Evolutionary conservation across 2,113 vertebrate species (phyloP).

Genomic region (Syngnathus typhle): DNA sequence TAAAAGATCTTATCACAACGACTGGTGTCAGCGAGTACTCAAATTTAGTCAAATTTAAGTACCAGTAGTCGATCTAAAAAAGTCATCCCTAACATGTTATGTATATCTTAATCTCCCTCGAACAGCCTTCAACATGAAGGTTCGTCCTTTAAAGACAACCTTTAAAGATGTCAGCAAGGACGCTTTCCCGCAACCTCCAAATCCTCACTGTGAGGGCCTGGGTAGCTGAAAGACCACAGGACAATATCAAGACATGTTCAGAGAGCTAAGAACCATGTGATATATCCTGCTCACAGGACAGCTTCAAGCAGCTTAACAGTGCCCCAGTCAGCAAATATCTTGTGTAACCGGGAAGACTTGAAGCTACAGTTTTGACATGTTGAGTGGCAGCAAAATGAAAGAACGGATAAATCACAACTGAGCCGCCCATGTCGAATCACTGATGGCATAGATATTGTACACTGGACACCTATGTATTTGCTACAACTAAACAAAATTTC

Average conservation of each 20-base stretch:
- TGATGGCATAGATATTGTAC: not conserved
- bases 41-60: too few relatives aligned
- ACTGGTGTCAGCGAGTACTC: too few relatives aligned
- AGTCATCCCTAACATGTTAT: not conserved
- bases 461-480: not conserved
- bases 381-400: slow-evolving; percentile 1
- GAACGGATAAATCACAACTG: not conserved
- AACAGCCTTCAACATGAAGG: not conserved
- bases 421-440: not conserved
- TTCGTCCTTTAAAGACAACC: not conserved
- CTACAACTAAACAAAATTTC: too few relatives aligned
- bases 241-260: slow-evolving; percentile 2
- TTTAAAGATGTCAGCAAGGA: not conserved
- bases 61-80: too few relatives aligned
- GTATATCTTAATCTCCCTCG: not conserved
- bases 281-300: not conserved
- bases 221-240: not conserved
- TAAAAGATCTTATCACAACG: too few relatives aligned
- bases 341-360: not conserved
- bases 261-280: not conserved
- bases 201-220: not conserved
- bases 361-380: not conserved
- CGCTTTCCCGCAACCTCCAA: not conserved
- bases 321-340: slow-evolving; percentile 6
- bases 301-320: slow-evolving; percentile 4